Evolutionary conservation across 2,797 vertebrate species (phyloP).

Genomic region (Smutsia gigantea): DNA sequence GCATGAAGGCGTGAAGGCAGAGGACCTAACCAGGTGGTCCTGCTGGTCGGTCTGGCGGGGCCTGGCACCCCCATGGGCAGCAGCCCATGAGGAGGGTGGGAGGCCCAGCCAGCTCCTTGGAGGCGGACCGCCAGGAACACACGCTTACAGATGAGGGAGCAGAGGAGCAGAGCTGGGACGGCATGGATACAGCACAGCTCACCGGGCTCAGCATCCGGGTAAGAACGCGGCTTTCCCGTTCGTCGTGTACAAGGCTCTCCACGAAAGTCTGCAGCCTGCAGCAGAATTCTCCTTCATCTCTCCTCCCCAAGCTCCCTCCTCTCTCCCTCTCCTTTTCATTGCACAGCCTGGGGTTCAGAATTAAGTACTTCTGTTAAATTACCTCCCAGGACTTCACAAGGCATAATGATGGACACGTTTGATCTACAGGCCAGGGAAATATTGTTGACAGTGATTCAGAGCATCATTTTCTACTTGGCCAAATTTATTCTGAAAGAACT

Average conservation of each 20-base stretch:
- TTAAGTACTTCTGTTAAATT: conserved; percentile 38
- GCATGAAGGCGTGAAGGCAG: neutral
- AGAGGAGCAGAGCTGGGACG: neutral
- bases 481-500: neutral
- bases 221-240: neutral
- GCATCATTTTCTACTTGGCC: neutral
- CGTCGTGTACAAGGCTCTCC: neutral
- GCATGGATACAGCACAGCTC: neutral
- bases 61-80: accelerated
- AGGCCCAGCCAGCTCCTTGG: neutral
- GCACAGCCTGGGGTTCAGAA: neutral
- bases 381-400: neutral
- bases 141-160: no score
- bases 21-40: neutral
- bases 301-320: neutral
- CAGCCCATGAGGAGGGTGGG: neutral
- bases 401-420: neutral
- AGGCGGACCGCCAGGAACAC: neutral
- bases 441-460: neutral
- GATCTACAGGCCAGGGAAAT: neutral
- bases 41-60: no score
- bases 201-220: neutral
- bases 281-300: neutral
- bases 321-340: neutral
- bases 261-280: neutral